Conservation (phyloP, 2,888 invertebrate species). For the Conistra vaccinii region DNA sequence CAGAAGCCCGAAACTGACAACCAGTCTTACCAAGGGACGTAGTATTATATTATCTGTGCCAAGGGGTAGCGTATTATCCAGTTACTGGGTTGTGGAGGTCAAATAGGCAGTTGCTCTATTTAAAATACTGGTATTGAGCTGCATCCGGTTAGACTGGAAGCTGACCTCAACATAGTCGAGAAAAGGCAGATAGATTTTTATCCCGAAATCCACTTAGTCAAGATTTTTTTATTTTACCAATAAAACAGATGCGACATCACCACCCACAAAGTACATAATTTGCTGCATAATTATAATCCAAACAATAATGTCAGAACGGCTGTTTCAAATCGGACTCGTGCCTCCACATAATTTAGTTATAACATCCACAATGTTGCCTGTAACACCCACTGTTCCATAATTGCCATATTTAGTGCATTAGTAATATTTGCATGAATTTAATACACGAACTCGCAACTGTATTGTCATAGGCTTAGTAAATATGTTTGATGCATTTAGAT, state of each 20-base stretch:
- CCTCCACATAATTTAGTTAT: slow-evolving; percentile 57
- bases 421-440: slow-evolving; percentile 62
- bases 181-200: too few relatives aligned
- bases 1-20: too few relatives aligned
- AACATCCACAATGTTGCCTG: slow-evolving; percentile 47
- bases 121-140: too few relatives aligned
- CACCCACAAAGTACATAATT: background rate
- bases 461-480: slow-evolving; percentile 8
- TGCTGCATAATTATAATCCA: slow-evolving; percentile 29
- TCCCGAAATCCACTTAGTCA: background rate
- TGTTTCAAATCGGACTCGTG: slow-evolving; percentile 44
- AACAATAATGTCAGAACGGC: slow-evolving; percentile 35
- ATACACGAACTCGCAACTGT: slow-evolving; percentile 29
- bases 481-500: slow-evolving; percentile 26
- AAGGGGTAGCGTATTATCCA: too few relatives aligned
- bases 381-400: slow-evolving; percentile 48
- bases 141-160: too few relatives aligned
- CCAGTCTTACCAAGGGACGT: too few relatives aligned
- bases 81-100: too few relatives aligned
- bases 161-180: too few relatives aligned
- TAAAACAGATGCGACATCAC: slow-evolving; percentile 1
- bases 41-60: too few relatives aligned
- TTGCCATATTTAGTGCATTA: slow-evolving; percentile 61
- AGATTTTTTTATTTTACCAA: background rate
- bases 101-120: too few relatives aligned